Evolutionary conservation across 2,797 vertebrate species (phyloP), one percentile per base, ranked within the genome.

Genomic region (Peromyscus aztecus): DNA sequence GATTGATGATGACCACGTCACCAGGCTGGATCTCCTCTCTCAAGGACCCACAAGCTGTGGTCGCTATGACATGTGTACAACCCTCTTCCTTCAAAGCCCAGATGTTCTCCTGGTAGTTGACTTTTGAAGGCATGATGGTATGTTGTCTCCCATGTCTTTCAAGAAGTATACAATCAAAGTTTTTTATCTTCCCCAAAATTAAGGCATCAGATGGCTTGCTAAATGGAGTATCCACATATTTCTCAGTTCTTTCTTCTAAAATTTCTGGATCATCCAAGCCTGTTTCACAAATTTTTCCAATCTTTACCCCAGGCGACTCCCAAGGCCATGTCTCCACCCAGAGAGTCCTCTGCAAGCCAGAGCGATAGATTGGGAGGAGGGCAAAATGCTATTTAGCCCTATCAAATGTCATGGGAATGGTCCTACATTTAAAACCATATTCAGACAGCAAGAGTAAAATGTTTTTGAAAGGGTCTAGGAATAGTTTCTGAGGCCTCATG

Each of bases 81-180:
- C 99, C 99, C 95, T 99, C 99, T 96, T 99, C 99, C 98, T 98
- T 99, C 89, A 99, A 96, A 0, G 99, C 99, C 99, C 99, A 99
- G 96, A 99, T 99, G 98, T 99, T 99, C 49, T 99, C 99, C 97
- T 99, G 99, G 98, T 99, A 99, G 98, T 99, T 99, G 87, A 99
- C 98, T 4, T 99, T 99, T 0, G 99, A 99, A 19, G 99, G 99
- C 99, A 99, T 99, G 94, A 99, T 99, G 46, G 99, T 99, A 97
- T 99, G 99, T 88, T 99, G 99, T 85, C 99, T 99, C 77, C 99
- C 99, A 83, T 99, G 99, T 93, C 99, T 99, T 97, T 99, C 99
- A 83, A 99, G 99, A n/a, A 99, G 99, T 59, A 99, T 99, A 96
- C 99, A 99, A 27, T 99, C 99, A 88, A 99, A 99, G 52, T 99